Evolutionary conservation across 2,113 vertebrate species (phyloP), one percentile per base, ranked within the genome.

Genomic region (Syrmaticus mikado): DNA sequence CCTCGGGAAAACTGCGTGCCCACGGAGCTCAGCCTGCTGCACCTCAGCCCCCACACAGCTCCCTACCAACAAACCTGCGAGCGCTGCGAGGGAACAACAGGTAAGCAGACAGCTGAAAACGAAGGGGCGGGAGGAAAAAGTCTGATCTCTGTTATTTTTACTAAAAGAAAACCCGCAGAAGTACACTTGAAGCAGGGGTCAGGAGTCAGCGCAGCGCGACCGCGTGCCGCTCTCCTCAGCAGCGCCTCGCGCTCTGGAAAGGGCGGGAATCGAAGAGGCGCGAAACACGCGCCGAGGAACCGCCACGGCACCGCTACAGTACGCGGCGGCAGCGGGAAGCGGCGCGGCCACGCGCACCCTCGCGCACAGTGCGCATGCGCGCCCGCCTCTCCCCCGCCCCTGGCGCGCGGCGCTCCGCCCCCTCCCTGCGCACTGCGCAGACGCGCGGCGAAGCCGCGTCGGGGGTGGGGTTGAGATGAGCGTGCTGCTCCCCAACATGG

Each of bases 401-500:
- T 0, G 16, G 41, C 64, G 41, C 58, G 9, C 14, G 32, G 22
- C 32, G 83, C 45, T 30, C 72, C 75, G 25, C 76, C 65, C 57
- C 46, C 25, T 36, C n/a, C 12, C 28, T 10, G 32, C 30, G 57
- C 30, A 24, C 11, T n/a, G 88, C 93, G 93, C 92, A 68, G 64
- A 90, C 87, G 95, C 85, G 57, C 21, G 28, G 52, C 18, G 19
- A 4, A 36, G 28, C 27, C 4, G 32, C 24, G 67, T 34, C 22
- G 58, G 83, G 91, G 81, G 66, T n/a, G 87, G 65, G 86, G 25
- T 45, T 87, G 92, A 70, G 98, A 99, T 98, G 98, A 99, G 98
- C 97, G 98, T 98, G 97, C 97, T 98, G 96, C 98, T 98, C 64
- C 98, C 99, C 98, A 99, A 99, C 98, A 99, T 99, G 99, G 99